A percentile compares a stretch with the other conserved stretches of the same genome.
phyloP scores from a whole-genome alignment of 2,888 invertebrate genomes.

The Pseudeuparius sepicola region DNA sequence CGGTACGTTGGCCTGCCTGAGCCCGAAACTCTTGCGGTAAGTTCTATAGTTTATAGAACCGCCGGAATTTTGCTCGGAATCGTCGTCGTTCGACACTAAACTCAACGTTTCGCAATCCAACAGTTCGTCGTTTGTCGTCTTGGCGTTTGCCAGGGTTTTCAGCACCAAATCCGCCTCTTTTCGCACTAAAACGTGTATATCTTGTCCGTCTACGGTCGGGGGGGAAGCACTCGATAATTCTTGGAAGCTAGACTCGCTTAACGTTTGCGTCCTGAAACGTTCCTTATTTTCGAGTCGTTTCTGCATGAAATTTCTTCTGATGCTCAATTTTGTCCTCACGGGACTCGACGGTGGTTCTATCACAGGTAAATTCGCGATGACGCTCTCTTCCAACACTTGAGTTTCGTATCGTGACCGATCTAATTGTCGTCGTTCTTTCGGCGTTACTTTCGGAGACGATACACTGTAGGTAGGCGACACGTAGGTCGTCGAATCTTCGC shows the following conservation, averaged over 20 bases:
- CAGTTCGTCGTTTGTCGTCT: constrained; percentile 39
- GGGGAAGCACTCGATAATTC: constrained; percentile 35
- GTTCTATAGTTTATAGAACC: constrained; percentile 50
- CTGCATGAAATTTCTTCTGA: constrained; percentile 39
- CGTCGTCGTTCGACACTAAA: constrained; percentile 62
- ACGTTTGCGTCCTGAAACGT: constrained; percentile 62
- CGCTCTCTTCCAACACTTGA: constrained; percentile 41
- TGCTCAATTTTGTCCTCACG: constrained; percentile 29
- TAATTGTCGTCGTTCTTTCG: constrained; percentile 55
- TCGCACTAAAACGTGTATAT: constrained; percentile 42
- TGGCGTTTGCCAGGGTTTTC: constrained; percentile 43
- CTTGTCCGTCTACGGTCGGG: constrained; percentile 25
- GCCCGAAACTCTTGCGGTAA: constrained; percentile 45
- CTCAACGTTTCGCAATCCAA: constrained; percentile 56
- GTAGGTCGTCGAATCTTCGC: constrained; percentile 17
- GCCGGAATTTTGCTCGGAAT: constrained; percentile 53
- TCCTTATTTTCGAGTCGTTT: constrained; percentile 57
- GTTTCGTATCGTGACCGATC: constrained; percentile 62
- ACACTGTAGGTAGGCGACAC: constrained; percentile 21
- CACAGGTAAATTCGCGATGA: constrained; percentile 21
- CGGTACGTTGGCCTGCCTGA: constrained; percentile 43
- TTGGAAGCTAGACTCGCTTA: constrained; percentile 45
- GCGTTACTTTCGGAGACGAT: constrained; percentile 41
- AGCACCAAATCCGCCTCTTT: constrained; percentile 49
- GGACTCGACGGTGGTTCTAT: constrained; percentile 25